Evolutionary conservation across 1,140 invertebrate genomes (phyloP).

Genomic region (Sitophilus oryzae): DNA sequence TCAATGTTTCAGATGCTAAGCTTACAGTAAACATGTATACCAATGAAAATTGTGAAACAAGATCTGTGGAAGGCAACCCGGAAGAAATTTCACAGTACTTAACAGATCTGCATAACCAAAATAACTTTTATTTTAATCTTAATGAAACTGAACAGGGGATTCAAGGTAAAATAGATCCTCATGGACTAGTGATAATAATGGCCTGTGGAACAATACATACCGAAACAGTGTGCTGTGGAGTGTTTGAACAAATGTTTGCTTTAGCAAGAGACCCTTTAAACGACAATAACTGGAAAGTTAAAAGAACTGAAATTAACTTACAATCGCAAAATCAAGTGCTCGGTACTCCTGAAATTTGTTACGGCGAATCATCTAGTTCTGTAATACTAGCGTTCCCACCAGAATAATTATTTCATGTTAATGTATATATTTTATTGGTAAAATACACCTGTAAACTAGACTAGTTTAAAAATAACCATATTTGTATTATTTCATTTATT

Average conservation of each 20-base stretch:
- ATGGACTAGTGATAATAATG: slow-evolving; percentile 56
- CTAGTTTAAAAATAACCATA: neutral
- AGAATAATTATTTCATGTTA: slow-evolving; percentile 9
- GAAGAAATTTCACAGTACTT: slow-evolving; percentile 42
- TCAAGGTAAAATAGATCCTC: slow-evolving; percentile 50
- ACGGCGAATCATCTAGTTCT: slow-evolving; percentile 29
- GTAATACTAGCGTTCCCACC: slow-evolving; percentile 26
- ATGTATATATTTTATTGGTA: too few relatives aligned
- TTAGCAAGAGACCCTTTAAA: slow-evolving; percentile 53
- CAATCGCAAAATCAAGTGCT: slow-evolving; percentile 37
- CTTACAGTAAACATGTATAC: slow-evolving; percentile 29
- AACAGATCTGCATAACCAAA: slow-evolving; percentile 39
- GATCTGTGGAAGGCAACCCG: slow-evolving; percentile 29
- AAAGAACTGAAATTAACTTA: slow-evolving; percentile 44
- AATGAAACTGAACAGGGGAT: slow-evolving; percentile 51
- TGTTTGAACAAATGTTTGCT: slow-evolving; percentile 60
- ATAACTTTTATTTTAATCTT: slow-evolving; percentile 55
- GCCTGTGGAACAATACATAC: slow-evolving; percentile 58
- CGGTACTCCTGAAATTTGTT: slow-evolving; percentile 27
- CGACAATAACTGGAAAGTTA: slow-evolving; percentile 59
- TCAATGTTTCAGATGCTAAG: slow-evolving; percentile 40
- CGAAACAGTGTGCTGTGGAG: slow-evolving; percentile 46
- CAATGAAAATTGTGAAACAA: slow-evolving; percentile 34
- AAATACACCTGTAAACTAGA: too few relatives aligned
- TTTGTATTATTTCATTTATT: neutral